Conservation (phyloP, 1,140 invertebrate genomes). For the Phthorimaea operculella region DNA sequence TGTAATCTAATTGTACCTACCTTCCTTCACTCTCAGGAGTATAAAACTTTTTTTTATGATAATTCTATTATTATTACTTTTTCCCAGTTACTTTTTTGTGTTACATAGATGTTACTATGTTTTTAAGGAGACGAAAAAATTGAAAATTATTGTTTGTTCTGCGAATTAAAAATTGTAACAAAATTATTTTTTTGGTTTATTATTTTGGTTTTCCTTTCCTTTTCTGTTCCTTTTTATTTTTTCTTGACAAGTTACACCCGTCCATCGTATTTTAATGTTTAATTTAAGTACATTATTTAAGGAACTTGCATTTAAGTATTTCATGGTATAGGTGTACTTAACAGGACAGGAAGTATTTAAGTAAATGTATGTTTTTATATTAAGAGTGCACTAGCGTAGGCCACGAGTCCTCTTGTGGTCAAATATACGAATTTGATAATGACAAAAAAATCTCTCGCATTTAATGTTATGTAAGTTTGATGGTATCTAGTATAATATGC, state of each 20-base stretch:
- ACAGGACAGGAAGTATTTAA: slow-evolving; percentile 43
- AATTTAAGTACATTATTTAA: slow-evolving; percentile 60
- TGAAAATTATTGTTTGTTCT: slow-evolving; percentile 69
- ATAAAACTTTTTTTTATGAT: slow-evolving; percentile 60
- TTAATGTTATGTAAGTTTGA: slow-evolving; percentile 40
- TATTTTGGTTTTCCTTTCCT: slow-evolving; percentile 52
- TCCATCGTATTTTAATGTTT: slow-evolving; percentile 64
- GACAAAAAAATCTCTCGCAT: slow-evolving; percentile 42
- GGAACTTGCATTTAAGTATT: slow-evolving; percentile 52
- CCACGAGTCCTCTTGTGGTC: slow-evolving; percentile 24
- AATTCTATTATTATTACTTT: slow-evolving; percentile 64
- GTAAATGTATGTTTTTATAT: slow-evolving; percentile 47
- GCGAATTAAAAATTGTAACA: slow-evolving; percentile 69
- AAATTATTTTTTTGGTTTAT: slow-evolving; percentile 48
- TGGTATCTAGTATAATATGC: slow-evolving; percentile 27
- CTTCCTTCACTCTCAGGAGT: slow-evolving; percentile 65
- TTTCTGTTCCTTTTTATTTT: slow-evolving; percentile 36
- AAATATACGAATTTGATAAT: slow-evolving; percentile 54
- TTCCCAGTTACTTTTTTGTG: slow-evolving; percentile 66
- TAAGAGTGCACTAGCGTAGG: slow-evolving; percentile 47
- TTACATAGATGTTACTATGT: slow-evolving; percentile 71
- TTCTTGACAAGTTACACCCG: slow-evolving; percentile 64
- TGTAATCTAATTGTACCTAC: slow-evolving; percentile 67
- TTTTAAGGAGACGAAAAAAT: slow-evolving; percentile 62
- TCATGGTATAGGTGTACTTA: slow-evolving; percentile 46